These are phyloP conservation scores for Tichodroma muraria DNA, from an alignment of 2,113 vertebrate species.

Conservation along the genomic window DNA sequence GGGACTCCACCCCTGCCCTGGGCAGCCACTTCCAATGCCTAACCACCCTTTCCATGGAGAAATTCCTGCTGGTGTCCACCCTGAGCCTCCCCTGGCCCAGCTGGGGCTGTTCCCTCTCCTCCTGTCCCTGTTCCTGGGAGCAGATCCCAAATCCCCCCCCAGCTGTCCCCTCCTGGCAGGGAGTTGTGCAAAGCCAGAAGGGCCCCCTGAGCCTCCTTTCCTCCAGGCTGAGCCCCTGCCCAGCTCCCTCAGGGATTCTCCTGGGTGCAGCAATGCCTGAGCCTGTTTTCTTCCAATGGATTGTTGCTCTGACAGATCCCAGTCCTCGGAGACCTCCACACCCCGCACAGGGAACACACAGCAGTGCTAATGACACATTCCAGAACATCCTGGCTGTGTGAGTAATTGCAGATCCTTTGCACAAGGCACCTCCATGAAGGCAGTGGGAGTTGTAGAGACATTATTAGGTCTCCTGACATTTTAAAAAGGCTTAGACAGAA, in stretches of 20 bases:
- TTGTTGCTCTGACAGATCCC: background rate
- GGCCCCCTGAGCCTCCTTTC: background rate
- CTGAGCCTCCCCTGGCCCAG: background rate
- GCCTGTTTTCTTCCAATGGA: rapidly evolving
- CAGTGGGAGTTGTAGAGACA: constrained; percentile 16
- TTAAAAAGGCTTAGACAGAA: background rate
- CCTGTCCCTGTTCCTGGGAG: background rate
- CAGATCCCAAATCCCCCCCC: background rate
- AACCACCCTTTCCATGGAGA: rapidly evolving
- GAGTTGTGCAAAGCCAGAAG: background rate
- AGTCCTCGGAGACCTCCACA: background rate
- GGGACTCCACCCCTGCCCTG: background rate
- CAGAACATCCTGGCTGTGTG: background rate
- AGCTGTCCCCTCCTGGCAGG: background rate
- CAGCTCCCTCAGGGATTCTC: background rate
- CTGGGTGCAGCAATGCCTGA: background rate
- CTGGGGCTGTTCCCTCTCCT: background rate
- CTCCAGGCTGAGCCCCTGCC: background rate
- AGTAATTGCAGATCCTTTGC: background rate
- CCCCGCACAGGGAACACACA: background rate
- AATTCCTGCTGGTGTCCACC: rapidly evolving
- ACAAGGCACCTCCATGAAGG: background rate
- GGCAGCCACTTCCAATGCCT: background rate
- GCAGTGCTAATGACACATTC: background rate
- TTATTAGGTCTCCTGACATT: constrained; percentile 17